These are phyloP conservation scores for Drosophila murphyi DNA, from an alignment of 1,140 invertebrate genomes.

Conservation along the genomic window DNA sequence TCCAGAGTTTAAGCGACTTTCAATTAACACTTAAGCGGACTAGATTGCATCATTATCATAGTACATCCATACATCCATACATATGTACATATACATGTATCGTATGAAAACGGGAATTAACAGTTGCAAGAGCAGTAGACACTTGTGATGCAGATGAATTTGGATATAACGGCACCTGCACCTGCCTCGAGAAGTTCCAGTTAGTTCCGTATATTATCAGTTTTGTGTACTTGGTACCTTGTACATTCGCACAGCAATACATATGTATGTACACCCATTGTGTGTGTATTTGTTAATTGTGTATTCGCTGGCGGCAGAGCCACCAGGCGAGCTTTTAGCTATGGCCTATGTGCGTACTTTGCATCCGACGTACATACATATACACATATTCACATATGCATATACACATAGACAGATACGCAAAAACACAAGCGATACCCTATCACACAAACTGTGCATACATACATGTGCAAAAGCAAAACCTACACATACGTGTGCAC, in stretches of 20 bases:
- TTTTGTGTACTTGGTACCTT: constrained; percentile 21
- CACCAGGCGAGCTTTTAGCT: constrained; percentile 39
- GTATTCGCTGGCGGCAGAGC: constrained; percentile 17
- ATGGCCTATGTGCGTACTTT: constrained; percentile 30
- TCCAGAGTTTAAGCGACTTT: neutral
- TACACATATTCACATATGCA: neutral
- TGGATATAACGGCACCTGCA: neutral
- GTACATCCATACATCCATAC: neutral
- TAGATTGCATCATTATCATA: constrained; percentile 1
- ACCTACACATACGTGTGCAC: neutral
- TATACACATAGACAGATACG: neutral
- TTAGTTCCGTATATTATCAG: constrained; percentile 25
- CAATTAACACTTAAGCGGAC: neutral
- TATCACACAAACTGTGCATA: constrained; percentile 13
- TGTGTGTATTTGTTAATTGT: neutral
- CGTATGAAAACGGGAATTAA: neutral
- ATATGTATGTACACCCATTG: neutral
- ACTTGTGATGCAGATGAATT: constrained; percentile 2
- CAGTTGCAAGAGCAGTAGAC: neutral
- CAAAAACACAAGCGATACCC: constrained; percentile 4
- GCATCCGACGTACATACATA: constrained; percentile 18
- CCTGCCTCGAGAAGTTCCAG: constrained; percentile 1
- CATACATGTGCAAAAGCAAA: constrained; percentile 6
- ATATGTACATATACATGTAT: neutral
- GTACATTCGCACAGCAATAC: constrained; percentile 2